Percentiles rank a stretch among this genome's conserved stretches.
These are phyloP conservation scores for Strongylocentrotus purpuratus DNA, from an alignment of 35 echinoderm and acorn worm species.

Conservation along the genomic window DNA sequence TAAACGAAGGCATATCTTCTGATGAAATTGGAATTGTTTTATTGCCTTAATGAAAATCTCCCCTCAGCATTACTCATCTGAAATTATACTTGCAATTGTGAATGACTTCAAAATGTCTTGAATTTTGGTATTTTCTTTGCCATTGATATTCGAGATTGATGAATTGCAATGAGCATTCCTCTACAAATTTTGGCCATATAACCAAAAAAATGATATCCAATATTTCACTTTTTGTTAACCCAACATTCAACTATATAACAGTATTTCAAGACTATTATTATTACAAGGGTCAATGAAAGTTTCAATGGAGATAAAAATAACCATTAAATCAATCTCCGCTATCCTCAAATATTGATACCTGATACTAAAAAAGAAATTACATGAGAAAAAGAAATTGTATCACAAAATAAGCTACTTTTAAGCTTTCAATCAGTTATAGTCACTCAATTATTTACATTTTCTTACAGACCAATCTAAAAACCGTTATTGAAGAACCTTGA, in stretches of 20 bases:
- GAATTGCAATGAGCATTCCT: neutral
- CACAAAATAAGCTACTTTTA: too few species aligned
- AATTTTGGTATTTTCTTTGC: neutral
- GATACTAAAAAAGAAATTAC: too few species aligned
- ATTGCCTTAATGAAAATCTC: neutral
- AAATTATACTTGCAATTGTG: neutral
- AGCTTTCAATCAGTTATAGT: too few species aligned
- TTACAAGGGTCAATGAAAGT: neutral
- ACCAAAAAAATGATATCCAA: neutral
- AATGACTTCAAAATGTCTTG: neutral
- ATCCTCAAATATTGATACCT: too few species aligned
- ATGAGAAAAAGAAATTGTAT: too few species aligned
- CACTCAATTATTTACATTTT: too few species aligned
- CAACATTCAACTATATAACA: neutral
- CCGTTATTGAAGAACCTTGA: too few species aligned
- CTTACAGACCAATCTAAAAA: too few species aligned
- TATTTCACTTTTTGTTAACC: neutral
- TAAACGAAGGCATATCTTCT: neutral
- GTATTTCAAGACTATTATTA: neutral
- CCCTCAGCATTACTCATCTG: neutral
- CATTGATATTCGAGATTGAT: neutral
- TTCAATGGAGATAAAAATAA: neutral
- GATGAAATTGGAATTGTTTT: conserved; percentile 9
- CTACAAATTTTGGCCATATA: neutral
- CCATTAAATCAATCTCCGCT: too few species aligned